Percentiles rank a stretch among this genome's conserved stretches.
phyloP scores from a whole-genome alignment of 2,797 vertebrate species.

The Scolopax rusticola region DNA sequence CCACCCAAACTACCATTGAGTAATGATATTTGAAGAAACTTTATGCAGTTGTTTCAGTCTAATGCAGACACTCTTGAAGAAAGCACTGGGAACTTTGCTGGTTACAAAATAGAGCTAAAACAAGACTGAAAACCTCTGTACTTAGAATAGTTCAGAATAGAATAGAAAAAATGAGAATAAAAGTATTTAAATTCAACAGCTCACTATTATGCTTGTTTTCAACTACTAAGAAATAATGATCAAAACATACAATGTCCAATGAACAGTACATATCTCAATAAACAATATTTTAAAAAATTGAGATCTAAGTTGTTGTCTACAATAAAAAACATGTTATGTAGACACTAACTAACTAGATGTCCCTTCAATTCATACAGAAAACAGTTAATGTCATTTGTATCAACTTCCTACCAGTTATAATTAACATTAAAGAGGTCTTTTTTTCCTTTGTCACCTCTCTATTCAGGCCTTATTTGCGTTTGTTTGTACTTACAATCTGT shows the following conservation, averaged over 20 bases:
- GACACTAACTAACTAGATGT: constrained; percentile 55
- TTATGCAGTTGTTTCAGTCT: neutral
- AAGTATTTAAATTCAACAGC: neutral
- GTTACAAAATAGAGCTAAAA: constrained; percentile 25
- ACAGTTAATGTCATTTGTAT: constrained; percentile 77
- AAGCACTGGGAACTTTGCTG: neutral
- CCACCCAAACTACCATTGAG: neutral
- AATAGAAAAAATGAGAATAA: neutral
- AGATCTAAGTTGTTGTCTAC: constrained; percentile 43
- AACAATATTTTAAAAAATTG: neutral
- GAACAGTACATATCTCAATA: constrained; percentile 18
- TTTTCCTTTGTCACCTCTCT: constrained; percentile 81
- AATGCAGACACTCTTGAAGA: neutral
- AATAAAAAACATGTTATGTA: constrained; percentile 56
- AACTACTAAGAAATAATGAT: constrained; percentile 26
- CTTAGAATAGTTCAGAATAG: too few species aligned
- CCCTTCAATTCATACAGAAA: constrained; percentile 69
- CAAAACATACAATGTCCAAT: neutral
- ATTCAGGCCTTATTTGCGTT: constrained; percentile 81
- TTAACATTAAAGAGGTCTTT: constrained; percentile 80
- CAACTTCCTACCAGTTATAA: constrained; percentile 81
- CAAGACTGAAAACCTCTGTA: neutral
- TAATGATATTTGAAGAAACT: neutral
- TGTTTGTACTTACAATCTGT: constrained; percentile 84
- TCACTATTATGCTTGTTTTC: constrained; percentile 16